Conservation (phyloP, 2,113 vertebrate genomes). For the Scomber scombrus region DNA sequence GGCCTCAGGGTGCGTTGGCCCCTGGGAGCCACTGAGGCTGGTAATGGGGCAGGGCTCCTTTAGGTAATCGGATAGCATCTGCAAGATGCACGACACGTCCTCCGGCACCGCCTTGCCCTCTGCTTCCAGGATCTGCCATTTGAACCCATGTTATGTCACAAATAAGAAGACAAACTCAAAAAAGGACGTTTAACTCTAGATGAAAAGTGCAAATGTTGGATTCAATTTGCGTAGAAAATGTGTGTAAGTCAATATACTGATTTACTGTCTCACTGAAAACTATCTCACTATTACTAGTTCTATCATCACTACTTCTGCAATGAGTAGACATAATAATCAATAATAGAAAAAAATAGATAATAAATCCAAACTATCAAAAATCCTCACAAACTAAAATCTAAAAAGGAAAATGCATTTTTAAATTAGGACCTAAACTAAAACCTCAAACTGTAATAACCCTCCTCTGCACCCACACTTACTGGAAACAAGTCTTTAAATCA, state of each 20-base stretch:
- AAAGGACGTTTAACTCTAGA: no score
- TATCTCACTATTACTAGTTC: no score
- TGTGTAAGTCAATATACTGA: no score
- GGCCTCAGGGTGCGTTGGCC: slow-evolving; percentile 49
- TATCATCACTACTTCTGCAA: neutral
- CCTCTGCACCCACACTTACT: neutral
- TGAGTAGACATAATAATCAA: neutral
- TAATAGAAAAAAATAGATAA: neutral
- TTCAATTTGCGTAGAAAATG: no score
- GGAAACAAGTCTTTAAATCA: neutral
- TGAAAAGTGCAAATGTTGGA: no score
- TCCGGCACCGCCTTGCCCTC: slow-evolving; percentile 82
- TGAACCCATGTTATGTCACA: neutral
- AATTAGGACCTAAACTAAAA: neutral
- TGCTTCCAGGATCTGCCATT: slow-evolving; percentile 80
- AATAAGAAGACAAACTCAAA: neutral
- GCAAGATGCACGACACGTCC: slow-evolving; percentile 77
- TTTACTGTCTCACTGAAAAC: no score
- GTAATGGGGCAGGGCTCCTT: slow-evolving; percentile 72
- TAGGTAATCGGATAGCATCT: slow-evolving; percentile 78
- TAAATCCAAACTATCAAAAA: neutral
- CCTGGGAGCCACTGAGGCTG: slow-evolving; percentile 69
- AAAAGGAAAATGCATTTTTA: no score
- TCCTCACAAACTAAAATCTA: neutral
- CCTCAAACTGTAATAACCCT: neutral